Base-by-base conservation (phyloP, 1,140 invertebrate species). In the Dryas iulia region DNA sequence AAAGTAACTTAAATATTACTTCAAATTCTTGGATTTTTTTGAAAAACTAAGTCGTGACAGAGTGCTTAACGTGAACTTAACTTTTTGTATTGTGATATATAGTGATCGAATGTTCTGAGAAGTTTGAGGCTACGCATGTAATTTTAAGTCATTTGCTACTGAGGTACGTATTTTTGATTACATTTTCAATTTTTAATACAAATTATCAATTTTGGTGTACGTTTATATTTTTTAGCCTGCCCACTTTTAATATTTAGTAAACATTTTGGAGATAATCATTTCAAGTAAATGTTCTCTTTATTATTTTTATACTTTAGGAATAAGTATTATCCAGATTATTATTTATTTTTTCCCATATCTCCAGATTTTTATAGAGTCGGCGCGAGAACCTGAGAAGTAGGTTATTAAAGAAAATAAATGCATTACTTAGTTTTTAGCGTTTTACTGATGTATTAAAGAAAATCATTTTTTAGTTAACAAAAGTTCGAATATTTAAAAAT, bases 71-170 rank as follows among this genome's bases (percentile, higher is more conserved):
- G 39, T 47, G 18, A 47, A 47, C 39, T 47, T 47, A 47, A 47
- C 14, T 47, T 47, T 39, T 47, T 47, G 39, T 47, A 47, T 47
- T 47, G 18, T 21, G 39, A 47, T 47, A 47, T 47, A 47, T 47
- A 47, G 18, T 21, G 21, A 47, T 47, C 39, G 39, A 47, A 47
- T 47, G 39, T 47, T 47, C 39, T 47, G 21, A 47, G 39, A 47
- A 47, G 59, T 10, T 60, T 33, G 39, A 60, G 25, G 33, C 33
- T 26, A 14, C 33, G 30, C 21, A 12, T 60, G 33, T 33, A n/a
- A 60, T 25, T 25, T 59, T 18, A 39, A 47, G 28, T 60, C 59
- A 60, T 47, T 60, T 26, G 21, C 21, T 39, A 14, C 47, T 60
- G 28, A 39, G 59, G 59, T 60, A 26, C 21, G 59, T 60, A 47